Base-by-base conservation (phyloP, 2,888 invertebrate species). In the Ctenicera cuprea region DNA sequence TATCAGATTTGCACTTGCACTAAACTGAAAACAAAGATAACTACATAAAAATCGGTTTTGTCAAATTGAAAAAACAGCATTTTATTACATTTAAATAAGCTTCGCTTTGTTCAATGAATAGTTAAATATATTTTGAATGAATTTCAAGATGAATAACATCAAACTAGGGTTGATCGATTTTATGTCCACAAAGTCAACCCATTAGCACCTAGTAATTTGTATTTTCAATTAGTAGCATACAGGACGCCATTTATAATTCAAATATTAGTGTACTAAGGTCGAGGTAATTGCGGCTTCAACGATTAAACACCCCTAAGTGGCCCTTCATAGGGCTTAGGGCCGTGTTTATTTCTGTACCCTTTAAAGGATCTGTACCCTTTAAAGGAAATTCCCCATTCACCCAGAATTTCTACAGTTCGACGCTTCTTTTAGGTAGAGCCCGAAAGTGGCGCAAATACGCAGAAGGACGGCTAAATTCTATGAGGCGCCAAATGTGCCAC, bases 341-440 rank as follows among this genome's bases (percentile, higher is more conserved):
- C 20, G 18, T 59, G 59, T 59, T 59, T 59, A 59, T 38, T 59
- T 59, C 59, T 37, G 59, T 38, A 59, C 59, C 59, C 38, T 59
- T 57, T 59, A 59, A 33, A 33, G 59, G 37, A 59, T 59, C 59
- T 37, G 59, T 38, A 59, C 59, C 59, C 38, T 59, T 57, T 59
- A 59, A 33, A 33, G 59, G 37, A 59, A 38, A 37, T 59, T 59
- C 41, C 38, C 18, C 54, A n/a, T 20, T 37, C 38, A 59, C 22
- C 54, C 59, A 38, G 20, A 57, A 59, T 59, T 38, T 59, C 59
- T 37, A 18, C 59, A 38, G 9, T 38, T 18, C 59, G 22, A 12
- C 38, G 57, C 16, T 38, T 59, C 37, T 59, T 59, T 59, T 59
- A 41, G 38, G 11, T 3, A 7, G 33, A 20, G 18, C 18, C 33